Evolutionary conservation across 2,797 vertebrate genomes (phyloP), one percentile per base, ranked within the genome.

Genomic region (Sebastes trivittatus): DNA sequence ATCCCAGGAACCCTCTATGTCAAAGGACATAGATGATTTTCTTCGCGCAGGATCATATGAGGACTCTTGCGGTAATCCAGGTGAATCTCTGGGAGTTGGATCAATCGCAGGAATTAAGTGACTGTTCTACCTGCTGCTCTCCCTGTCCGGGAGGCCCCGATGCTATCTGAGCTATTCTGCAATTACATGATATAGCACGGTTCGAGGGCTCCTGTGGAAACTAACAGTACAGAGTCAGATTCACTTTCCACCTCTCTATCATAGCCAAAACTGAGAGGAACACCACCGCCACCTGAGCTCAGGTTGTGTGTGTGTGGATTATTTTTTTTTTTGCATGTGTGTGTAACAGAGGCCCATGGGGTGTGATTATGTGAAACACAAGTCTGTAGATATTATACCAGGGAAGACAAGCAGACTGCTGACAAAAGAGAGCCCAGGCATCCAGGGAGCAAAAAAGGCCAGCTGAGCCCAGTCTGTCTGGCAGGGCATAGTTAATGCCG

Each of bases 181-280:
- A 89, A 92, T 92, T 90, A 87, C 88, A 92, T 74, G 83, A 94
- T 79, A 90, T 61, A 79, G 80, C 81, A 91, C 38, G 72, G 88
- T 89, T 92, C n/a, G 67, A 91, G 73, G 52, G 78, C 77, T 85
- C 52, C 84, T 91, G 84, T 86, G 81, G 88, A 95, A 94, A 92
- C 87, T 89, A 87, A 77, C 89, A 87, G 82, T 72, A 89, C 80
- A 87, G 77, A 90, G 89, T 84, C 70, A 92, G 85, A 92, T 90
- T 90, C 85, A 83, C 88, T 91, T 92, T 93, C 86, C 86, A 91
- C 80, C 77, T 84, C 60, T 66, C 80, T 90, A 77, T 81, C 82
- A 83, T 54, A 56, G 76, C 69, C 77, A 75, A 80, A 76, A 74
- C 36, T 56, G 52, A 66, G 72, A 84, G 27, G 58, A 84, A 58